Evolutionary conservation across 2,113 vertebrate species (phyloP).

Genomic region (Toxotes jaculatrix): DNA sequence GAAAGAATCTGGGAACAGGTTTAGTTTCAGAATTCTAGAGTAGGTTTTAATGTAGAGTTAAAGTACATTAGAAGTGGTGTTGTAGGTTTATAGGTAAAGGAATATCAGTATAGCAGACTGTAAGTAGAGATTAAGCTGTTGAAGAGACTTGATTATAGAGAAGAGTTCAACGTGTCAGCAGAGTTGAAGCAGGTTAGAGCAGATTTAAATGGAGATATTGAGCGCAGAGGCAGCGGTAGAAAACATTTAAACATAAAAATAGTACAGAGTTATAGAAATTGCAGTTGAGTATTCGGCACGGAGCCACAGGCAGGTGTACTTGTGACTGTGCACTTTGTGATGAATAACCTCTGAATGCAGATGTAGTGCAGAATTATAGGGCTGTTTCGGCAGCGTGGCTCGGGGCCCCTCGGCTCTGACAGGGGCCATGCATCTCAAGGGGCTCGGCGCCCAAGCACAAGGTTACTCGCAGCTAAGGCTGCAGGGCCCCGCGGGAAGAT

Average conservation of each 20-base stretch:
- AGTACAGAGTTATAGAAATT: constrained; percentile 24
- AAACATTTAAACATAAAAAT: constrained; percentile 12
- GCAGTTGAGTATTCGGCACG: constrained; percentile 1
- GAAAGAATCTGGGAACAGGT: background rate
- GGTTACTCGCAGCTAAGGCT: constrained; percentile 53
- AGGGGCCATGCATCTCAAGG: constrained; percentile 73
- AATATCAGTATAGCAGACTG: background rate
- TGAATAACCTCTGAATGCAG: constrained; percentile 66
- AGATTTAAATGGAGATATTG: constrained; percentile 31
- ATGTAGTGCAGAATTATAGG: constrained; percentile 58
- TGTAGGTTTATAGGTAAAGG: background rate
- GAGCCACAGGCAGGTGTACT: constrained; percentile 29
- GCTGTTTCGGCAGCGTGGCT: constrained; percentile 45
- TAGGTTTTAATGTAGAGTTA: too few species aligned
- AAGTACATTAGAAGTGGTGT: background rate
- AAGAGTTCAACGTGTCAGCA: background rate
- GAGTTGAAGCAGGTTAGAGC: background rate
- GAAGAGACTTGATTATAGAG: background rate
- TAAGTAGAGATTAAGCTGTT: background rate
- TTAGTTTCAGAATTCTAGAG: too few species aligned
- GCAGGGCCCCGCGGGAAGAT: constrained; percentile 26
- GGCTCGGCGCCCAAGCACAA: constrained; percentile 48
- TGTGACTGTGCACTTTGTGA: constrained; percentile 61
- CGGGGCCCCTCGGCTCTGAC: constrained; percentile 61
- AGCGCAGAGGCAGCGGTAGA: background rate